These are phyloP conservation scores for Drosophila fulvimacula DNA, from an alignment of 2,888 invertebrate genomes.

Conservation along the genomic window DNA sequence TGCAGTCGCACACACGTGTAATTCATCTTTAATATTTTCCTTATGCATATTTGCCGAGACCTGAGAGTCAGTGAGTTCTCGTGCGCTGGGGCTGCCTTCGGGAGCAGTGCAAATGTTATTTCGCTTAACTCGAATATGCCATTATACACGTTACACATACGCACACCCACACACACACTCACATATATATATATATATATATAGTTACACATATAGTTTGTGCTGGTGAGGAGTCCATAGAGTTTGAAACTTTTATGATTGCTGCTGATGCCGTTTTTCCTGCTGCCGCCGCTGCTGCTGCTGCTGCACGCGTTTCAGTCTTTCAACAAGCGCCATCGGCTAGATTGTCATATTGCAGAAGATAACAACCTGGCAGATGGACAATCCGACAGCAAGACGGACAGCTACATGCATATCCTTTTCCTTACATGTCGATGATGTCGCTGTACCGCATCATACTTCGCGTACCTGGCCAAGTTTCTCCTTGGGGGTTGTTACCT, in stretches of 20 bases:
- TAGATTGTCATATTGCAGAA: slow-evolving; percentile 72
- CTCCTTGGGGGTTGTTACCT: slow-evolving; percentile 35
- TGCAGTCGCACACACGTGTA: slow-evolving; percentile 36
- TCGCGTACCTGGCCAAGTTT: slow-evolving; percentile 39
- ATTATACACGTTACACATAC: slow-evolving; percentile 41
- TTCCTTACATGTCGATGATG: slow-evolving; percentile 58
- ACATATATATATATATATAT: not conserved
- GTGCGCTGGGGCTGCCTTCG: slow-evolving; percentile 1
- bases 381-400: slow-evolving; percentile 52
- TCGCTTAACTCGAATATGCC: slow-evolving; percentile 62
- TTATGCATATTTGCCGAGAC: slow-evolving; percentile 56
- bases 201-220: not conserved
- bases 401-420: slow-evolving; percentile 50
- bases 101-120: slow-evolving; percentile 52
- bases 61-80: slow-evolving; percentile 37
- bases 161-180: not conserved
- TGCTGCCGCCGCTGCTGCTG: slow-evolving; percentile 13
- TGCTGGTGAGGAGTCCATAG: slow-evolving; percentile 40
- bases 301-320: slow-evolving; percentile 13
- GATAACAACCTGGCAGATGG: slow-evolving; percentile 67
- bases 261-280: slow-evolving; percentile 31
- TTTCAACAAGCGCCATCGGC: slow-evolving; percentile 43
- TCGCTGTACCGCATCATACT: slow-evolving; percentile 5
- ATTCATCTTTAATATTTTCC: slow-evolving; percentile 70
- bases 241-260: slow-evolving; percentile 59